A percentile compares a stretch with the other conserved stretches of the same genome.
phyloP scores from a whole-genome alignment of 1,140 invertebrate species.

The Aphaenogaster rudis region DNA sequence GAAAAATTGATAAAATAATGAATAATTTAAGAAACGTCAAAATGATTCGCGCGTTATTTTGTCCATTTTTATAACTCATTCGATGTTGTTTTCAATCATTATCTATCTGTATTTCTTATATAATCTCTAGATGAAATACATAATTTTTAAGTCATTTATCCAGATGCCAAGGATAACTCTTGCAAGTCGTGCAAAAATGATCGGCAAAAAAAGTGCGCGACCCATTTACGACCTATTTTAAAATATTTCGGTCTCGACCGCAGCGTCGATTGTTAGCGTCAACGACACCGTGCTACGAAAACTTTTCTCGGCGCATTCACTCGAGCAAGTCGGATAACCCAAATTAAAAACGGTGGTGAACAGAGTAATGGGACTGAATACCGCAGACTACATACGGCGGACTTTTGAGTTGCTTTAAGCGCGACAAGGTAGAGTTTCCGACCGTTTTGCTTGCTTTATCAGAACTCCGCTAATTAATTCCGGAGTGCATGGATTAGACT shows the following conservation, averaged over 20 bases:
- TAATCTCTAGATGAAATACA: background rate
- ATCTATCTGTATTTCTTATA: background rate
- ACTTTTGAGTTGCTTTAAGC: constrained; percentile 58
- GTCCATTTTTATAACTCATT: background rate
- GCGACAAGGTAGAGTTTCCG: constrained; percentile 55
- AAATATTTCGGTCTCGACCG: constrained; percentile 34
- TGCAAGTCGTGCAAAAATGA: background rate
- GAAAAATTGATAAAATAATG: background rate
- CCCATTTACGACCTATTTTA: constrained; percentile 26
- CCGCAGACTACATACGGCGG: constrained; percentile 18
- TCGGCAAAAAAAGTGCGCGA: background rate
- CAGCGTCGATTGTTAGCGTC: constrained; percentile 19
- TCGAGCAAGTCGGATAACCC: constrained; percentile 40
- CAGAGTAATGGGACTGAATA: constrained; percentile 46
- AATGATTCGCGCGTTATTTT: background rate
- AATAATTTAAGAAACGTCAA: background rate
- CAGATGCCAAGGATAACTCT: background rate
- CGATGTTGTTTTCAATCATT: background rate
- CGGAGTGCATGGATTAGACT: constrained; percentile 47
- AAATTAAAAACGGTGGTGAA: constrained; percentile 50
- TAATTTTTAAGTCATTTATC: constrained; percentile 6
- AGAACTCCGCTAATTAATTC: constrained; percentile 62
- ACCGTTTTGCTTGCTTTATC: constrained; percentile 50
- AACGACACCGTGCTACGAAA: background rate
- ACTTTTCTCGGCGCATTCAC: constrained; percentile 12